Conservation (phyloP, 2,888 invertebrate species). For the Pachliopta kotzebuea region DNA sequence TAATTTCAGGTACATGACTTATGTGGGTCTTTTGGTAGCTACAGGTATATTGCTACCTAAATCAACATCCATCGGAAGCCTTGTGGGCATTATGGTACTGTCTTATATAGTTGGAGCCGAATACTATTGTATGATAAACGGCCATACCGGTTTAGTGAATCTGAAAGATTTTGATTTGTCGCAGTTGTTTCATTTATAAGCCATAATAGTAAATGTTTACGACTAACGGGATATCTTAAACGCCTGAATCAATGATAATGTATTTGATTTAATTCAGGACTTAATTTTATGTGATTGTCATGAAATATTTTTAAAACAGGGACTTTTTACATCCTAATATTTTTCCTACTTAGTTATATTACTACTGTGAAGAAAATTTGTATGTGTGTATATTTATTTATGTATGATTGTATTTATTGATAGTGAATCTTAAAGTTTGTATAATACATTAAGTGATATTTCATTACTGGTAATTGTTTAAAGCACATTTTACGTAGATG, state of each 20-base stretch:
- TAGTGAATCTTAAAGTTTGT: background rate
- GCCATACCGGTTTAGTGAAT: slow-evolving; percentile 67
- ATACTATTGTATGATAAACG: slow-evolving; percentile 82
- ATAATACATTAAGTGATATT: background rate
- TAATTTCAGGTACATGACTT: slow-evolving; percentile 86
- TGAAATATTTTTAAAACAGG: slow-evolving; percentile 27
- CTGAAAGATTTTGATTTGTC: slow-evolving; percentile 60
- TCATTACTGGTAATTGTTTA: background rate
- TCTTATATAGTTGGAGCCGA: slow-evolving; percentile 92
- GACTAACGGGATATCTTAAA: background rate
- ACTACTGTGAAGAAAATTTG: background rate
- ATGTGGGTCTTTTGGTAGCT: slow-evolving; percentile 90
- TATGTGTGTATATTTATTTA: background rate
- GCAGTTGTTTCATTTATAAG: slow-evolving; percentile 50
- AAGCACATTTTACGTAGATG: background rate
- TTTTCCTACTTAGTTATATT: slow-evolving; percentile 14
- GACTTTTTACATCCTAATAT: slow-evolving; percentile 24
- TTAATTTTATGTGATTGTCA: slow-evolving; percentile 11
- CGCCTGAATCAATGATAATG: background rate
- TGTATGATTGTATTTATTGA: background rate
- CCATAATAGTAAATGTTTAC: slow-evolving; percentile 17
- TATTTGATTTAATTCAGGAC: background rate
- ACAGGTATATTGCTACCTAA: slow-evolving; percentile 92
- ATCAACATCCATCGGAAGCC: slow-evolving; percentile 86
- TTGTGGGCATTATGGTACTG: slow-evolving; percentile 89